phyloP scores from a whole-genome alignment of 2,888 invertebrate genomes.

The Ophioninae sp. region DNA sequence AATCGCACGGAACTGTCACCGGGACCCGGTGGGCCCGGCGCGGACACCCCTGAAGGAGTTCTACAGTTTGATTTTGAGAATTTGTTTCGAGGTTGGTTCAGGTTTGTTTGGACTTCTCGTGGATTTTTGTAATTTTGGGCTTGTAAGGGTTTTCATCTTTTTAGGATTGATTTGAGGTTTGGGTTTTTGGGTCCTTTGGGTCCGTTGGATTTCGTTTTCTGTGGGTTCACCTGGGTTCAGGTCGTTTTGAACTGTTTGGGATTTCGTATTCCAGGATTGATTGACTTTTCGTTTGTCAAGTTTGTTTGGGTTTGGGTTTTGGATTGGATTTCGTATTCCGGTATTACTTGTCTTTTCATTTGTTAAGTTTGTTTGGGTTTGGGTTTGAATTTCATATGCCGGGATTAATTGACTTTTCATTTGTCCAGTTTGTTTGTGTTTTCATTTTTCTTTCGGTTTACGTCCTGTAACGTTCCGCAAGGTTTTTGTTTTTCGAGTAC shows the following conservation, averaged over 20 bases:
- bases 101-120: background rate
- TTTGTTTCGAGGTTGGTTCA: too few relatives aligned
- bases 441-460: too few relatives aligned
- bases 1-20: constrained; percentile 54
- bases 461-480: too few relatives aligned
- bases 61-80: too few relatives aligned
- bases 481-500: background rate
- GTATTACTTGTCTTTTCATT: too few relatives aligned
- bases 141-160: background rate
- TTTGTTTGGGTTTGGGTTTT: too few relatives aligned
- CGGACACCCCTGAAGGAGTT: background rate
- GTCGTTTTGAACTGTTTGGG: too few relatives aligned
- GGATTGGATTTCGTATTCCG: background rate
- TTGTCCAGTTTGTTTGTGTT: background rate
- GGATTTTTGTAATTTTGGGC: background rate
- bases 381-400: too few relatives aligned
- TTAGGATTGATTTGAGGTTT: background rate
- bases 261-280: too few relatives aligned
- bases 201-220: background rate
- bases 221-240: background rate
- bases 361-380: too few relatives aligned
- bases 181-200: background rate
- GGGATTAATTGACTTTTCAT: too few relatives aligned
- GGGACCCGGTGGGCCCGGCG: constrained; percentile 44
- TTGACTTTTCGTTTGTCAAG: too few relatives aligned